Percentiles rank a stretch among this genome's conserved stretches.
Evolutionary conservation across 1,140 invertebrate species (phyloP).

Genomic region (Conopomorpha cramerella): DNA sequence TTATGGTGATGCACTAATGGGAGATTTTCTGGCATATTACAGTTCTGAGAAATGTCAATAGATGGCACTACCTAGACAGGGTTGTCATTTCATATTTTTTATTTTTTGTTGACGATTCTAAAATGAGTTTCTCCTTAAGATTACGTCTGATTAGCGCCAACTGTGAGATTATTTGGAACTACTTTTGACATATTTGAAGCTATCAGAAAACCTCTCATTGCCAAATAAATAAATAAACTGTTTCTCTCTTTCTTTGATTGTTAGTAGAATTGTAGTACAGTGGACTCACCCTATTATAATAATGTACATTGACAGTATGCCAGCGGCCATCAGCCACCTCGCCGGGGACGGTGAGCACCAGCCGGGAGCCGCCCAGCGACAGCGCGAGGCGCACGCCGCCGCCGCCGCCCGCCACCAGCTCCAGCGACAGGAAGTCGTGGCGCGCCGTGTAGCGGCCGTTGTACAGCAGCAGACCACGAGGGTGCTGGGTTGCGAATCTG

Average conservation of each 20-base stretch:
- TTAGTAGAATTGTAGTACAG: not conserved
- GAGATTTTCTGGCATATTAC: too few species aligned
- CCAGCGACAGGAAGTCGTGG: conserved; percentile 93
- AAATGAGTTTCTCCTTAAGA: too few species aligned
- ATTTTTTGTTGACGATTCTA: too few species aligned
- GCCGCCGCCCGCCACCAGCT: conserved; percentile 67
- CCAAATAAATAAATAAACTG: too few species aligned
- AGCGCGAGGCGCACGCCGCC: conserved; percentile 86
- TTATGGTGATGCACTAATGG: too few species aligned
- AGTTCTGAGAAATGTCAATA: too few species aligned
- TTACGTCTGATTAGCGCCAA: too few species aligned
- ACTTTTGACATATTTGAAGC: too few species aligned
- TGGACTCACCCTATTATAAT: conserved; percentile 78
- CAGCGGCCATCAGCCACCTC: conserved; percentile 89
- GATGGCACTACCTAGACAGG: too few species aligned
- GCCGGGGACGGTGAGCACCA: conserved; percentile 69
- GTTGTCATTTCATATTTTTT: too few species aligned
- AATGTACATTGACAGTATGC: conserved; percentile 89
- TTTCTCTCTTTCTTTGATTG: not conserved
- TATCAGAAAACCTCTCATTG: too few species aligned
- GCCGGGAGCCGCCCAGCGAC: conserved; percentile 82
- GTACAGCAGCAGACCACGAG: conserved; percentile 87
- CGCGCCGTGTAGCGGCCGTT: conserved; percentile 95
- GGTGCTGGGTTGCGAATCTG: conserved; percentile 84
- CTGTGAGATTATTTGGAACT: too few species aligned